Base-by-base conservation (phyloP, 2,797 vertebrate species). In the Hippoglossus hippoglossus region DNA sequence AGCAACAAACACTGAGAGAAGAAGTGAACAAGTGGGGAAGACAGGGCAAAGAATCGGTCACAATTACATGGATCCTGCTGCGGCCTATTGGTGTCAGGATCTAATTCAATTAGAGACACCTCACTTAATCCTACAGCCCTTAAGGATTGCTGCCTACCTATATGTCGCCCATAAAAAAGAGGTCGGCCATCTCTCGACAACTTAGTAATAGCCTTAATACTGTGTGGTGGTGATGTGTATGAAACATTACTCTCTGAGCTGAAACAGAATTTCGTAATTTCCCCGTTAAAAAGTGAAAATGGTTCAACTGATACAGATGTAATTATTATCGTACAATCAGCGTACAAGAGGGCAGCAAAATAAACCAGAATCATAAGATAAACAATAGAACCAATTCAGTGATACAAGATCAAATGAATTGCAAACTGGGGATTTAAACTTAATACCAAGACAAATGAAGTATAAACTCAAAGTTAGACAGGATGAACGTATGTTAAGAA, bases 161-260 rank as follows among this genome's bases (percentile, higher is more conserved):
- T 31, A 31, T 31, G 28, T 2, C 7, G 28, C 28, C 28, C 28
- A 31, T 61, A 69, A 82, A 79, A 83, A 57, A 61, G 53, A 78
- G 62, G 84, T 80, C 72, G 67, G 82, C 76, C 88, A 86, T 84
- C 73, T 76, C 69, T 76, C 53, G 75, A 64, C 69, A 82, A 72
- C 60, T 64, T 83, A 86, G 87, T 82, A 72, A 60, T 57, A 56
- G 53, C 44, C 67, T 67, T 34, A 78, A 71, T 74, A 50, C 68
- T 50, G 52, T 41, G 44, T 62, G 19, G 49, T 15, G 73, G 67
- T 55, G 65, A 75, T 24, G 9, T 1, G 1, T 44, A 46, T 62
- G 39, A 82, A 67, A 54, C 25, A 73, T 64, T 31, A 60, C 44
- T 60, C 47, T 63, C 46, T 68, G 18, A 75, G 39, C 73, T 56